Evolutionary conservation across 1,140 invertebrate genomes (phyloP).

Genomic region (Drosophila teissieri): DNA sequence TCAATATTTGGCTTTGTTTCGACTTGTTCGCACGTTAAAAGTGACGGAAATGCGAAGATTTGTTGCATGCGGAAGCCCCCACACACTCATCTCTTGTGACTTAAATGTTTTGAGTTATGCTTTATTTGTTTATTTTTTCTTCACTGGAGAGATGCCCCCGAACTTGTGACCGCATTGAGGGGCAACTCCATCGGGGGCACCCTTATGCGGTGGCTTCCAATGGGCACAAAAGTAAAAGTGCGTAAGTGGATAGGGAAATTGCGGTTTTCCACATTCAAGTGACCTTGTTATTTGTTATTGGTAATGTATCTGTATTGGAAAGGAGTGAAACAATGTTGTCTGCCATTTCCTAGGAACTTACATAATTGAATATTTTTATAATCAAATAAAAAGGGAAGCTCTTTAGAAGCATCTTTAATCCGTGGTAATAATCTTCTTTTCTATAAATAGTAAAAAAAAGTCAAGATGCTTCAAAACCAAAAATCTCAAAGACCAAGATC

Average conservation of each 20-base stretch:
- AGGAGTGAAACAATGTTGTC: neutral
- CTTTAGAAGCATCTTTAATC: no score
- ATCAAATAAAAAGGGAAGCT: no score
- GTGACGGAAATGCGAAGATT: slow-evolving; percentile 76
- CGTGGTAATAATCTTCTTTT: no score
- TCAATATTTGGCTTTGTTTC: slow-evolving; percentile 71
- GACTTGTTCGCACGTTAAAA: slow-evolving; percentile 69
- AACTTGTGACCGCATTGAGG: slow-evolving; percentile 20
- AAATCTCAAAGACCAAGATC: no score
- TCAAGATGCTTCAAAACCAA: no score
- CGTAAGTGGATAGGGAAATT: slow-evolving; percentile 23
- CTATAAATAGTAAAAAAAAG: no score
- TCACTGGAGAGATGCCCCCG: slow-evolving; percentile 6
- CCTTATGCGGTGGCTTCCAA: slow-evolving; percentile 6
- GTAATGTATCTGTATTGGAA: neutral
- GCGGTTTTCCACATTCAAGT: slow-evolving; percentile 4
- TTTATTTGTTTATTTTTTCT: slow-evolving; percentile 63
- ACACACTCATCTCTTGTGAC: slow-evolving; percentile 18
- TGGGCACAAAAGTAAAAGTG: slow-evolving; percentile 14
- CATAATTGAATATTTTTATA: no score
- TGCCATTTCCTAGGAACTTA: no score
- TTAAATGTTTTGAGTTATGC: slow-evolving; percentile 53
- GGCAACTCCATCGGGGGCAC: slow-evolving; percentile 6
- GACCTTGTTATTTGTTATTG: slow-evolving; percentile 17
- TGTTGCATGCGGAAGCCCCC: slow-evolving; percentile 75